Evolutionary conservation across 2,113 vertebrate species (phyloP), one percentile per base, ranked within the genome.

Genomic region (Leptocoma aspasia): DNA sequence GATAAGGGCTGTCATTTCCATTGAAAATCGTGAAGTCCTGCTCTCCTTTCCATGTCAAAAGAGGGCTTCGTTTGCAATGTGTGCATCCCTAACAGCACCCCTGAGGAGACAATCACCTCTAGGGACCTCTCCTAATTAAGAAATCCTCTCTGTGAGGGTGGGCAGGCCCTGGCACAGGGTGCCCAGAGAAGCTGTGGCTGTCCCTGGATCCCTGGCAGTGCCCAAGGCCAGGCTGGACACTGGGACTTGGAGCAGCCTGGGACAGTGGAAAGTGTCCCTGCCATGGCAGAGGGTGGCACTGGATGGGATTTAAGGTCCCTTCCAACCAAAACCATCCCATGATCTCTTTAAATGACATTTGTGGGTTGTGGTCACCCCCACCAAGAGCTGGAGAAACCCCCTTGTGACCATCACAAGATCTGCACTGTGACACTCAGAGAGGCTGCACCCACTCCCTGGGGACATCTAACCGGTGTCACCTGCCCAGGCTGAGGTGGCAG

Each of bases 391-490:
- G 13, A 60, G 49, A 21, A 81, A 13, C 2, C 3, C 7, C 12
- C 20, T 3, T 5, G 12, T 9, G 20, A 5, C 45, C 60, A 4
- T 4, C 56, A 7, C 22, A 5, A 18, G 28, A 9, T 23, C 5
- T 24, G 28, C 15, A 1, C 12, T 6, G 44, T 16, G 24, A 37
- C 22, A 52, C 27, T 70, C 83, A 11, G 69, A 3, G 13, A 10
- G 39, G 41, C 30, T 17, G 11, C 71, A 12, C 16, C 50, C 1
- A 0, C 0, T 2, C 1, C 78, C 0, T 0, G 6, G 35, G 85
- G 82, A 60, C 66, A 23, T 7, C 1, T n/a, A 7, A 16, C 54
- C 2, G 4, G 37, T 27, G 83, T 11, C 86, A 61, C 71, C 49
- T 1, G 0, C 3, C 39, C 61, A 1, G 47, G 50, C 7, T 19